Conservation (phyloP, 1,140 invertebrate species). For the Centruroides sculpturatus region DNA sequence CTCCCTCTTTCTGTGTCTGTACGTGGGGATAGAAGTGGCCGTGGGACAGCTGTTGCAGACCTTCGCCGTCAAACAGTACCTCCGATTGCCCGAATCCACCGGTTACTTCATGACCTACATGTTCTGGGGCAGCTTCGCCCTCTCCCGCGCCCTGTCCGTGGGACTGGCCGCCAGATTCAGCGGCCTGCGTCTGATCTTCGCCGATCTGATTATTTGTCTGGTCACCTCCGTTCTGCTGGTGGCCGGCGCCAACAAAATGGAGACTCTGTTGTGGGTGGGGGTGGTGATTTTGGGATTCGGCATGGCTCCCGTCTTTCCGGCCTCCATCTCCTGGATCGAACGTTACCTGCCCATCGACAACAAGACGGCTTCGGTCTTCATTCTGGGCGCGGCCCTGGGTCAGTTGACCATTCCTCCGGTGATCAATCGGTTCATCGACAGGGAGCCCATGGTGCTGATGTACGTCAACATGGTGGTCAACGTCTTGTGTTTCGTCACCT, state of each 20-base stretch:
- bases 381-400: slow-evolving; percentile 33
- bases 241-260: slow-evolving; percentile 22
- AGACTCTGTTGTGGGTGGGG: slow-evolving; percentile 24
- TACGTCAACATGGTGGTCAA: slow-evolving; percentile 17
- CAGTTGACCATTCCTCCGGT: slow-evolving; percentile 32
- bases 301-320: slow-evolving; percentile 36
- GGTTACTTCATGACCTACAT: slow-evolving; percentile 30
- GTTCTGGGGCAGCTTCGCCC: slow-evolving; percentile 36
- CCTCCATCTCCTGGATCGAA: slow-evolving; percentile 36
- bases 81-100: slow-evolving; percentile 22
- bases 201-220: slow-evolving; percentile 26
- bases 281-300: slow-evolving; percentile 31
- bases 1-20: slow-evolving; percentile 33
- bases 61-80: slow-evolving; percentile 26
- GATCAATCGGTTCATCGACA: slow-evolving; percentile 26
- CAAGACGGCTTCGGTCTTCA: slow-evolving; percentile 34
- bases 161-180: slow-evolving; percentile 29
- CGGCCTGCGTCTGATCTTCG: slow-evolving; percentile 27
- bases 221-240: slow-evolving; percentile 28
- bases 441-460: slow-evolving; percentile 27
- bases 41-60: slow-evolving; percentile 33
- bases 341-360: slow-evolving; percentile 34
- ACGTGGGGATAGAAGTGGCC: slow-evolving; percentile 34
- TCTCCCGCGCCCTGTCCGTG: slow-evolving; percentile 31
- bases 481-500: neutral